Conservation (phyloP, 1,140 invertebrate species). For the Pteromalus puparum region DNA sequence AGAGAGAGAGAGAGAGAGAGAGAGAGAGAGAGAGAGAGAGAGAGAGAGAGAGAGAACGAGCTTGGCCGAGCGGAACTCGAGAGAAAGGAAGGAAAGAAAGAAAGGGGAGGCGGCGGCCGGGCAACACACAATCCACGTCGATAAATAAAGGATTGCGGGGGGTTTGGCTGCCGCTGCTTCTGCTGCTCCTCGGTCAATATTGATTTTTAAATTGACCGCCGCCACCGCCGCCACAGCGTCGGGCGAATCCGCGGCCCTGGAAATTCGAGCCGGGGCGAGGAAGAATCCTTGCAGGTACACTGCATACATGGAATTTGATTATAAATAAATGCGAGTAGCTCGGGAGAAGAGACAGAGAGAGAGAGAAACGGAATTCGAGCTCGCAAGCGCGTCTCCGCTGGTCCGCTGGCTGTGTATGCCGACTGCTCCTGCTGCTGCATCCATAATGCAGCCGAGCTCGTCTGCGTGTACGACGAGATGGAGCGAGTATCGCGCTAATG, state of each 20-base stretch:
- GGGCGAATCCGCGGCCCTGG: slow-evolving; percentile 60
- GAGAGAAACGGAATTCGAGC: slow-evolving; percentile 26
- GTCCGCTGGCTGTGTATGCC: slow-evolving; percentile 32
- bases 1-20: background rate
- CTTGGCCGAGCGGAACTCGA: background rate
- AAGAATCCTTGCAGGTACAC: slow-evolving; percentile 57
- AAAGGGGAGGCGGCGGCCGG: background rate
- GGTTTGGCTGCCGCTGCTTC: background rate
- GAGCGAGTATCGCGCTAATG: slow-evolving; percentile 33
- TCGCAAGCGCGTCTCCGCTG: background rate
- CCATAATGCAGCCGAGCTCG: slow-evolving; percentile 71
- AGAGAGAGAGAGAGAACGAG: background rate
- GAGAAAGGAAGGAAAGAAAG: slow-evolving; percentile 17
- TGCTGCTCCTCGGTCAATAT: slow-evolving; percentile 74
- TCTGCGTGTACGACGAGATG: slow-evolving; percentile 30
- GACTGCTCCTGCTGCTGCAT: slow-evolving; percentile 63
- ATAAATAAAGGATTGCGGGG: slow-evolving; percentile 73
- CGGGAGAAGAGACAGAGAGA: slow-evolving; percentile 12
- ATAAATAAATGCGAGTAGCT: slow-evolving; percentile 73
- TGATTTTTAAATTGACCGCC: slow-evolving; percentile 76
- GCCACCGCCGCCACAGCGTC: slow-evolving; percentile 58
- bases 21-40: background rate
- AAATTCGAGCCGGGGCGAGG: slow-evolving; percentile 69
- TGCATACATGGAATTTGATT: slow-evolving; percentile 72
- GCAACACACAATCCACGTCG: slow-evolving; percentile 68